Evolutionary conservation across 2,888 invertebrate species (phyloP), one percentile per base, ranked within the genome.

Genomic region (Hydrotaea diabolus): DNA sequence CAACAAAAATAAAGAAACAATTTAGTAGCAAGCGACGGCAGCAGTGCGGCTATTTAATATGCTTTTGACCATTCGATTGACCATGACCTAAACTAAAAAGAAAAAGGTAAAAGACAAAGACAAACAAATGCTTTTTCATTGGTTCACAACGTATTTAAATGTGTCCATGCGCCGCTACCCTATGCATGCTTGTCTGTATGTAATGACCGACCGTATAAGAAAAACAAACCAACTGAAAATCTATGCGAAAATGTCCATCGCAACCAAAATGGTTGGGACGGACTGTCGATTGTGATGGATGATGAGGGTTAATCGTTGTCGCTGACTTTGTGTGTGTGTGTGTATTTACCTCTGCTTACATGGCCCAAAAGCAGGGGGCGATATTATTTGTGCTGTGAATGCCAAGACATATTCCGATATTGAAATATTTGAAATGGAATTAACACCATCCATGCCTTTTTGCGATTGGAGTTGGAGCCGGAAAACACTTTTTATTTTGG

Each of bases 11-110:
- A 31, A 55, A 55, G 21, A 55, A 72, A 53, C 43, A 69, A 69
- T 69, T 69, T 69, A 15, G 69, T 23, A 69, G 66, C 66, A 69
- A 39, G 43, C 39, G 3, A 23, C 43, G 43, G 69, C 62, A 43
- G 69, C 43, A 66, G 21, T 21, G 66, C 43, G 66, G 39, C 49
- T 64, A 64, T 43, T 69, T 64, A 64, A 81, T 73, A 81, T 85
- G 81, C 78, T 81, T 84, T 85, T 73, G 81, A 79, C 84, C 81
- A 81, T 76, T 78, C 78, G 76, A 73, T 85, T 85, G 84, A 81
- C 84, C 84, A 85, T 85, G 84, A 85, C 84, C 84, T 85, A 85
- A 85, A 85, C 84, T 81, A 76, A 49, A 80, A 62, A 53, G n/a
- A 69, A 31, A 31, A 31, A n/a, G n/a, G n/a, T n/a, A n/a, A 31